Evolutionary conservation across 1,140 invertebrate species (phyloP), one percentile per base, ranked within the genome.

Genomic region (Drosophila paulistorum): DNA sequence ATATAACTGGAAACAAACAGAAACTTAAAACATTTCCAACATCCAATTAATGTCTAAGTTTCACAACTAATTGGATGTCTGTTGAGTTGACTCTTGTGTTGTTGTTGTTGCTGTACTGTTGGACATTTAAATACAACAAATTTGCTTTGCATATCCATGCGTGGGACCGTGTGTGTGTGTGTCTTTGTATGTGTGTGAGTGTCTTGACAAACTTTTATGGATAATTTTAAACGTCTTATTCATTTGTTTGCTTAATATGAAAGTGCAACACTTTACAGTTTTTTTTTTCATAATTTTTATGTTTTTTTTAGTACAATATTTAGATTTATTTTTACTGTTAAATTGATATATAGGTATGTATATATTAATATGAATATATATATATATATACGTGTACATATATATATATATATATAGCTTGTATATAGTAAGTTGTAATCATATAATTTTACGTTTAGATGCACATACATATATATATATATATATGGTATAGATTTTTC

Each of bases 301-400:
- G 6, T 66, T 61, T 68, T 62, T 63, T 89, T 83, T 89, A 89
- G 76, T 89, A 89, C 84, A 89, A 89, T 89, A 89, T 84, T 89
- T 84, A 89, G 79, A 78, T 87, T 89, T 87, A 89, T 89, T 84
- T 79, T 89, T 89, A 90, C 84, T 82, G 68, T 84, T 89, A 84
- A 90, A 79, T 89, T 80, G 80, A 84, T 89, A 89, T 89, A 51
- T 51, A 51, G 45, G 83, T 89, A 61, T 87, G 70, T 77, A 68
- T 86, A 87, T 87, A 89, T 73, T 85, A 83, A 79, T 90, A 89
- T 87, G 70, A 85, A 72, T 85, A 74, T 30, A 30, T 30, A 30
- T 30, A 30, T 30, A 30, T 55, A 54, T 68, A 73, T 77, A 79
- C 77, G 72, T 77, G 68, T 75, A 63, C 69, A 69, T 71, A 11